A percentile compares a stretch with the other conserved stretches of the same genome.
Evolutionary conservation across 2,113 vertebrate genomes (phyloP).

Genomic region (Chloebia gouldiae): DNA sequence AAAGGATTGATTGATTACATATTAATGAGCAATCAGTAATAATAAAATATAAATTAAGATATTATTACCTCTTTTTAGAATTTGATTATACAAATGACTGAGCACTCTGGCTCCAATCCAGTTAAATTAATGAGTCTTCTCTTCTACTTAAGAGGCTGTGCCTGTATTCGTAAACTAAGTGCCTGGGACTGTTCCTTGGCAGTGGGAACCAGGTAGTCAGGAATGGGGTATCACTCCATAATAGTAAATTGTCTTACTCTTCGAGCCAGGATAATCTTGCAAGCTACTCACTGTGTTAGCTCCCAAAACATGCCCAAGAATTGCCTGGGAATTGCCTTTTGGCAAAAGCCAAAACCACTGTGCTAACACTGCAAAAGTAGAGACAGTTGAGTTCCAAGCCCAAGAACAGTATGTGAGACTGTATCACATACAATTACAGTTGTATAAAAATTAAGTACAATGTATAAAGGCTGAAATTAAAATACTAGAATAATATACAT

Average conservation of each 20-base stretch:
- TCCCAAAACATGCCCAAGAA: neutral
- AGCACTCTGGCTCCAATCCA: constrained; percentile 42
- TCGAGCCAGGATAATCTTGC: neutral
- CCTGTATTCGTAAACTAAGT: constrained; percentile 27
- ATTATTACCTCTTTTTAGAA: constrained; percentile 56
- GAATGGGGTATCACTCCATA: neutral
- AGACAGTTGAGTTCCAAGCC: neutral
- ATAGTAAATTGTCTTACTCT: neutral
- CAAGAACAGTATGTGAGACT: neutral
- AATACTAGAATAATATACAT: neutral
- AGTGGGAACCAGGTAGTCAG: neutral
- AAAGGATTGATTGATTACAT: constrained; percentile 55
- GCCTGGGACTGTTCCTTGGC: neutral
- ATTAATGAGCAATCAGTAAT: constrained; percentile 62
- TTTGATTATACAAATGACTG: constrained; percentile 61
- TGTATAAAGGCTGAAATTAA: neutral
- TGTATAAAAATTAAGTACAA: neutral
- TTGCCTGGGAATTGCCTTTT: neutral
- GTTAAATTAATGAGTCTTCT: constrained; percentile 44
- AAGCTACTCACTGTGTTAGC: neutral
- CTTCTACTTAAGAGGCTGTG: neutral
- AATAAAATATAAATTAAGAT: constrained; percentile 65
- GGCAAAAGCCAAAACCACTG: neutral
- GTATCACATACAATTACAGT: neutral
- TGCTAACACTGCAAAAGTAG: neutral